These are phyloP conservation scores for Bombus sibiricus DNA, from an alignment of 1,140 invertebrate genomes.

Conservation along the genomic window DNA sequence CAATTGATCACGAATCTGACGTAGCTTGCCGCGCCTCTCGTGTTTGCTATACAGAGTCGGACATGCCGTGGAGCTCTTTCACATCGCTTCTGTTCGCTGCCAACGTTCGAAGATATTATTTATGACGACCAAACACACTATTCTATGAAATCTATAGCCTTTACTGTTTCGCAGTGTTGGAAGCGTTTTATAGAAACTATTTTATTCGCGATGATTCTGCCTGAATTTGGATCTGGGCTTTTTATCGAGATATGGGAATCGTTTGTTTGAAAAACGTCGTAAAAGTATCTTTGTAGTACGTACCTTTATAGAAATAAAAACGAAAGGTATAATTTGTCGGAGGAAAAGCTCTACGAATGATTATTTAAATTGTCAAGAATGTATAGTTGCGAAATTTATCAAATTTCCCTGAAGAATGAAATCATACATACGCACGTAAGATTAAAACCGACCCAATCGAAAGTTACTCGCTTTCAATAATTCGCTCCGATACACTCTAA, in stretches of 20 bases:
- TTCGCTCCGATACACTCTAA: neutral
- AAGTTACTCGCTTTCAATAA: no score
- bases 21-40: slow-evolving; percentile 74
- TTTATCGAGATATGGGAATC: neutral
- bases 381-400: no score
- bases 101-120: slow-evolving; percentile 29
- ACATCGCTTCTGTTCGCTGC: slow-evolving; percentile 2
- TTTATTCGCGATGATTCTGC: neutral
- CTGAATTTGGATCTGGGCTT: neutral
- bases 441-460: no score
- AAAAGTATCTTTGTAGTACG: no score
- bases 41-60: slow-evolving; percentile 74
- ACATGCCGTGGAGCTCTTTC: slow-evolving; percentile 55
- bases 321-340: no score
- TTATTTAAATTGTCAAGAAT: no score
- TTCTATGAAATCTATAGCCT: neutral
- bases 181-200: neutral
- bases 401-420: no score
- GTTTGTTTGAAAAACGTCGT: no score
- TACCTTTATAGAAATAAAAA: no score
- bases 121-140: neutral
- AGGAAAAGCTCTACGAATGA: no score
- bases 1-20: slow-evolving; percentile 81
- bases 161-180: no score
- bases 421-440: no score